Evolutionary conservation across 2,888 invertebrate species (phyloP).

Genomic region (Drosophila falleni): DNA sequence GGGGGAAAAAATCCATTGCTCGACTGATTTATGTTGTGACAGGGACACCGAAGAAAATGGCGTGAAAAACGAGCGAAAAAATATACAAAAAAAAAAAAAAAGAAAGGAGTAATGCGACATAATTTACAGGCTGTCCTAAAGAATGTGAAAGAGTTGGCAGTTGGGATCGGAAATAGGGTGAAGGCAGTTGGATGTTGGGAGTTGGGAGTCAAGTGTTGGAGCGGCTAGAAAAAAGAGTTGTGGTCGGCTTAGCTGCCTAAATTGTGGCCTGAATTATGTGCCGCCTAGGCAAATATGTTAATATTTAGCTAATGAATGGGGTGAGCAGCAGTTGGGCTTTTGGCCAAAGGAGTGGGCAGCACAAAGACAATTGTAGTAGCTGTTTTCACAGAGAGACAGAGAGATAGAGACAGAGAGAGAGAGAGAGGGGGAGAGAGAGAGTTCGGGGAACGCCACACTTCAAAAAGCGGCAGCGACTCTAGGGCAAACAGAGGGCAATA

Average conservation of each 20-base stretch:
- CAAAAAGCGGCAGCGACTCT: slow-evolving; percentile 49
- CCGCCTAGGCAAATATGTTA: slow-evolving; percentile 72
- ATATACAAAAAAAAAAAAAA: slow-evolving; percentile 5
- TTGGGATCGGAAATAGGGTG: slow-evolving; percentile 1
- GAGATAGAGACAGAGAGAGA: no score
- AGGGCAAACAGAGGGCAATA: slow-evolving; percentile 25
- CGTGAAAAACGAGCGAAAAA: slow-evolving; percentile 48
- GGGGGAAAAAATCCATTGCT: slow-evolving; percentile 25
- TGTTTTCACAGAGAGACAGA: slow-evolving; percentile 28
- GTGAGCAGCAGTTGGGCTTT: neutral
- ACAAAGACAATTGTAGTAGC: slow-evolving; percentile 71
- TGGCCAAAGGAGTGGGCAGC: slow-evolving; percentile 12
- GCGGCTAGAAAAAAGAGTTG: slow-evolving; percentile 48
- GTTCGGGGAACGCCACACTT: slow-evolving; percentile 44
- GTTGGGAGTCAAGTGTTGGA: slow-evolving; percentile 32
- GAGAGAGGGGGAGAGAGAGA: neutral
- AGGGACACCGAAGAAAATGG: slow-evolving; percentile 42
- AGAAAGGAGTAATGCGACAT: slow-evolving; percentile 64
- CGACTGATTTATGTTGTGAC: slow-evolving; percentile 65
- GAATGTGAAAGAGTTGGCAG: slow-evolving; percentile 28
- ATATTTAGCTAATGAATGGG: slow-evolving; percentile 77
- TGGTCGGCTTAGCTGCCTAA: slow-evolving; percentile 45
- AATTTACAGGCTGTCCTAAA: slow-evolving; percentile 61
- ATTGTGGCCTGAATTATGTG: slow-evolving; percentile 72
- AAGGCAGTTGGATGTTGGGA: neutral